These are phyloP conservation scores for Campoplex nolae DNA, from an alignment of 2,888 invertebrate species.

Conservation along the genomic window DNA sequence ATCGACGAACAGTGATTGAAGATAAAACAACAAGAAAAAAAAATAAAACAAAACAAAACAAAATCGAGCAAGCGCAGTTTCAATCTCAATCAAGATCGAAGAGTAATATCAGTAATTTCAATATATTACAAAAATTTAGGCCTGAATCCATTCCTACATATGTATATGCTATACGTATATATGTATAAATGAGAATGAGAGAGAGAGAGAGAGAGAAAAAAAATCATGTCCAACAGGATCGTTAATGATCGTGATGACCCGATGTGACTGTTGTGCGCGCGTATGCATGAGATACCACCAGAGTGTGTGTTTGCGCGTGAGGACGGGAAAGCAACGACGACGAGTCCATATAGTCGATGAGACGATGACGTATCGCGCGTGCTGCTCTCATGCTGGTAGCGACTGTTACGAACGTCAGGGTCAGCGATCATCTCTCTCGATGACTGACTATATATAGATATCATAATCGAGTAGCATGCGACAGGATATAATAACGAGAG, in stretches of 20 bases:
- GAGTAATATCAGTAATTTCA: no score
- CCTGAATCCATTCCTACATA: no score
- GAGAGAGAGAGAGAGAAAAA: no score
- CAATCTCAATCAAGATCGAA: not conserved
- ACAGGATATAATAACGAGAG: not conserved
- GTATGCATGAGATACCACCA: not conserved
- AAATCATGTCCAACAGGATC: not conserved
- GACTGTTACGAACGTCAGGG: conserved; percentile 69
- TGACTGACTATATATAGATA: conserved; percentile 9
- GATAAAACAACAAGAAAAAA: not conserved
- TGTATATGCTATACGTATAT: no score
- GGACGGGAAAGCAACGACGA: conserved; percentile 59
- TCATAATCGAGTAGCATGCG: not conserved
- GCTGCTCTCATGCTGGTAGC: conserved; percentile 59
- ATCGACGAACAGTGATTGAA: conserved; percentile 29
- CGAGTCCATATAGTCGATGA: not conserved
- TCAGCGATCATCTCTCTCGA: conserved; percentile 65
- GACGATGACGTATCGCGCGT: conserved; percentile 67
- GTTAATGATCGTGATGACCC: conserved; percentile 57
- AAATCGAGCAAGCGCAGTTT: not conserved
- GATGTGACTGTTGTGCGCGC: conserved; percentile 22
- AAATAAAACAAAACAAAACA: not conserved
- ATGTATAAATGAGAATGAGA: no score
- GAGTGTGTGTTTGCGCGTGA: not conserved
- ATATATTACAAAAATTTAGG: no score